These are phyloP conservation scores for Drosophila takahashii DNA, from an alignment of 1,140 invertebrate genomes.

Conservation along the genomic window DNA sequence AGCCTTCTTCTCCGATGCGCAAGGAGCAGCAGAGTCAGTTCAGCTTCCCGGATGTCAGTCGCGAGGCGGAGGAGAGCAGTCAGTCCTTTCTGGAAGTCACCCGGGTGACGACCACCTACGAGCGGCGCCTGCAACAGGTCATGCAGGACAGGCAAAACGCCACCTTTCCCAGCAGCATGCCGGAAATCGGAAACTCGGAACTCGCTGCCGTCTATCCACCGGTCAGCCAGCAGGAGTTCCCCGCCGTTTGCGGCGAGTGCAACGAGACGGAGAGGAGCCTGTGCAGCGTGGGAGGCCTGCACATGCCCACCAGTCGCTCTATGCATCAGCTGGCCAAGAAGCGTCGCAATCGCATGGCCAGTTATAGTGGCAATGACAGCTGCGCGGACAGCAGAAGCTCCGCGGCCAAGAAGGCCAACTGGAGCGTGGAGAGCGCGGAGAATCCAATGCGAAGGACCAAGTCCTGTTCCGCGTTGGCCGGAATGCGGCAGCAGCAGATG, in stretches of 20 bases:
- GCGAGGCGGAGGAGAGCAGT: constrained; percentile 36
- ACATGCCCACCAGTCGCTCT: constrained; percentile 87
- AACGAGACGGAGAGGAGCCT: constrained; percentile 85
- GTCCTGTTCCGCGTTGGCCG: constrained; percentile 65
- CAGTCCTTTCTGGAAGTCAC: constrained; percentile 37
- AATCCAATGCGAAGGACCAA: constrained; percentile 65
- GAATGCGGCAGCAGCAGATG: constrained; percentile 19
- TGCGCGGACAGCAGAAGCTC: constrained; percentile 32
- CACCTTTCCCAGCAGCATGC: constrained; percentile 9
- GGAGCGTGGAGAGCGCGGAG: constrained; percentile 22
- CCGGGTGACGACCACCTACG: constrained; percentile 45
- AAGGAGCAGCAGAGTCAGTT: constrained; percentile 87
- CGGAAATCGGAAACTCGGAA: constrained; percentile 48
- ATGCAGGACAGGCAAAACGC: constrained; percentile 57
- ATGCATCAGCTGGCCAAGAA: constrained; percentile 88
- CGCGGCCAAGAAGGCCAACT: constrained; percentile 40
- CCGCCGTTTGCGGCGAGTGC: constrained; percentile 79
- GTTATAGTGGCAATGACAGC: constrained; percentile 72
- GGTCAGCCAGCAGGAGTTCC: constrained; percentile 19
- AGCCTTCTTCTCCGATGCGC: constrained; percentile 89
- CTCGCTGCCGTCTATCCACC: constrained; percentile 2
- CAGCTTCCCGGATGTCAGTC: constrained; percentile 70
- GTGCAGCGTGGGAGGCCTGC: constrained; percentile 86
- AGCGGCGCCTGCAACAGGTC: constrained; percentile 63
- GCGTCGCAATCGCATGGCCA: constrained; percentile 80